Base-by-base conservation (phyloP, 2,888 invertebrate species). In the Pammene fasciana region DNA sequence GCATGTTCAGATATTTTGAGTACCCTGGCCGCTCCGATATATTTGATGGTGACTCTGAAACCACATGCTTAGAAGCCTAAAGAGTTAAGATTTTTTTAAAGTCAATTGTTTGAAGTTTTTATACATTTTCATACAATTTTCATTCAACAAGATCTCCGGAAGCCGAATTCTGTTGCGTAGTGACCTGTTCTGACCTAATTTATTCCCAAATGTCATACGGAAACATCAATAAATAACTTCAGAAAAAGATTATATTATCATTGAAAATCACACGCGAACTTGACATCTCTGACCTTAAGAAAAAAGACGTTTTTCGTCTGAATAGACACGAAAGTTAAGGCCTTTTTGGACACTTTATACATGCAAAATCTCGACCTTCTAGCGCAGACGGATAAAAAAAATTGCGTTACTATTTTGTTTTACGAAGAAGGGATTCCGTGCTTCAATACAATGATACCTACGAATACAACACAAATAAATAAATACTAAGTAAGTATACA, bases 301-400 rank as follows among this genome's bases (percentile, higher is more conserved):
- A 46, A 1, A 48, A 60, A 36, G 5, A 13, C 34, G 0, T 7
- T 14, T 36, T 16, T 52, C n/a, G 13, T 4, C 11, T 38, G 38
- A 38, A 61, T 50, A 6, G 6, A 10, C 5, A 18, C 0, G 61
- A 13, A 3, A 6, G 11, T 13, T 52, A 16, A 38, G 11, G 46
- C 8, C 8, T 8, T 61, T 52, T 41, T 48, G 8, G 5, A 26
- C 9, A 18, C 18, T 1, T 14, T 38, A 16, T 46, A 38, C 36
- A 60, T 48, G 46, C 41, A 16, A 62, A 52, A 41, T 62, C 13
- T 41, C 62, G 62, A 52, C 62, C 62, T 62, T 62, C 62, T 26
- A 13, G 0, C 8, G 50, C 50, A 52, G 62, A 50, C 50, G 50
- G 5, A 26, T 41, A 14, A 41, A 61, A 62, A 41, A 50, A 50